Evolutionary conservation across 2,797 vertebrate genomes (phyloP).

Genomic region (Streptopelia turtur): DNA sequence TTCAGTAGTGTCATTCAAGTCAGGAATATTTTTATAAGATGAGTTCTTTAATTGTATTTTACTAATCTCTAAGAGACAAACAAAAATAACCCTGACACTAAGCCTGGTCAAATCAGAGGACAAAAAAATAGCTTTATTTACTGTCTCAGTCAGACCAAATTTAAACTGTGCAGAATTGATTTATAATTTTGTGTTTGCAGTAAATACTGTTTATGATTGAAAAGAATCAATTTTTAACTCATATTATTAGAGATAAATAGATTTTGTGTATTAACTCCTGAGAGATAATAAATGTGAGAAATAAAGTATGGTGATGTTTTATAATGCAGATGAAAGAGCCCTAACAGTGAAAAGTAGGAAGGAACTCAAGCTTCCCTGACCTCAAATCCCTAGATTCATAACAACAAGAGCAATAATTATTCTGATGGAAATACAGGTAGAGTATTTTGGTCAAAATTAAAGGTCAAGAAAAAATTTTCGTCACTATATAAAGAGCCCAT

Average conservation of each 20-base stretch:
- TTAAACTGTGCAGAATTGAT: not conserved
- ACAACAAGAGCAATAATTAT: not conserved
- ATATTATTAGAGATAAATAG: not conserved
- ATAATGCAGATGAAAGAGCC: not conserved
- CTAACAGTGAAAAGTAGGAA: not conserved
- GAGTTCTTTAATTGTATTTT: not conserved
- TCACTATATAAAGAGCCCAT: not conserved
- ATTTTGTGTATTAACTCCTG: not conserved
- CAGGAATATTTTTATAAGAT: not conserved
- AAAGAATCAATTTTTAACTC: slow-evolving; percentile 22
- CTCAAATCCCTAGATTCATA: not conserved
- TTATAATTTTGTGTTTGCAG: not conserved
- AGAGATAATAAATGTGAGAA: not conserved
- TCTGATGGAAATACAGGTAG: not conserved
- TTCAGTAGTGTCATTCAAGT: not conserved
- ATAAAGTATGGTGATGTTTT: not conserved
- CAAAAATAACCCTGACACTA: not conserved
- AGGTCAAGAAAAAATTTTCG: not conserved
- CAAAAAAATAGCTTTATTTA: not conserved
- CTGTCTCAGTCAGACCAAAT: not conserved
- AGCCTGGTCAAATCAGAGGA: not conserved
- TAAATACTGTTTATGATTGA: slow-evolving; percentile 1
- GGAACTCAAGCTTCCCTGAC: not conserved
- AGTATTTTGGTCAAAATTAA: not conserved
- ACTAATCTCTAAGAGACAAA: not conserved